phyloP scores from a whole-genome alignment of 1,140 invertebrate genomes.

The Drosophila sulfurigaster region DNA sequence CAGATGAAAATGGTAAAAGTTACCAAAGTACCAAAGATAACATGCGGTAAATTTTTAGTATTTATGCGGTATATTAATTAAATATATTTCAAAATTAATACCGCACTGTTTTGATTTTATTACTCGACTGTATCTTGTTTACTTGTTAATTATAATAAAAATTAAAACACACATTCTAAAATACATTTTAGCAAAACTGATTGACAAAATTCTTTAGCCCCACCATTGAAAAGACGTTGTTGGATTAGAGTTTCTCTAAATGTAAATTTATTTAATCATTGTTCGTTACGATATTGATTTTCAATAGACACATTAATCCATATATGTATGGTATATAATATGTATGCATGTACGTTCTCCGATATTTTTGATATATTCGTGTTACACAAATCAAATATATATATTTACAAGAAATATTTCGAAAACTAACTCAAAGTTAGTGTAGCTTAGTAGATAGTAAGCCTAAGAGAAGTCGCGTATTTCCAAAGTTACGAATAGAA shows the following conservation, averaged over 20 bases:
- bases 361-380: constrained; percentile 33
- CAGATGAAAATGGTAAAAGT: too few relatives aligned
- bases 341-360: constrained; percentile 30
- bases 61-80: too few relatives aligned
- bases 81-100: too few relatives aligned
- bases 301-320: constrained; percentile 71
- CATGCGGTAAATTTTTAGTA: too few relatives aligned
- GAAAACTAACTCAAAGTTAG: constrained; percentile 16
- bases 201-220: not conserved
- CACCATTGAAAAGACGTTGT: constrained; percentile 4
- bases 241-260: constrained; percentile 69
- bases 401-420: constrained; percentile 42
- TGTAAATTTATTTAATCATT: constrained; percentile 76
- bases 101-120: too few relatives aligned
- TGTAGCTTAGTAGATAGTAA: not conserved
- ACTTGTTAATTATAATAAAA: too few relatives aligned
- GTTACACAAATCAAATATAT: constrained; percentile 25
- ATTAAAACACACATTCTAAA: too few relatives aligned
- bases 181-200: too few relatives aligned
- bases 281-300: constrained; percentile 65
- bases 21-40: too few relatives aligned
- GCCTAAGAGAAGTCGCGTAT: not conserved
- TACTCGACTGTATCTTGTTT: too few relatives aligned
- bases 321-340: constrained; percentile 67
- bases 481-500: not conserved